Percentiles rank a stretch among this genome's conserved stretches.
Conservation (phyloP, 1,140 invertebrate species). For the Lerema accius region DNA sequence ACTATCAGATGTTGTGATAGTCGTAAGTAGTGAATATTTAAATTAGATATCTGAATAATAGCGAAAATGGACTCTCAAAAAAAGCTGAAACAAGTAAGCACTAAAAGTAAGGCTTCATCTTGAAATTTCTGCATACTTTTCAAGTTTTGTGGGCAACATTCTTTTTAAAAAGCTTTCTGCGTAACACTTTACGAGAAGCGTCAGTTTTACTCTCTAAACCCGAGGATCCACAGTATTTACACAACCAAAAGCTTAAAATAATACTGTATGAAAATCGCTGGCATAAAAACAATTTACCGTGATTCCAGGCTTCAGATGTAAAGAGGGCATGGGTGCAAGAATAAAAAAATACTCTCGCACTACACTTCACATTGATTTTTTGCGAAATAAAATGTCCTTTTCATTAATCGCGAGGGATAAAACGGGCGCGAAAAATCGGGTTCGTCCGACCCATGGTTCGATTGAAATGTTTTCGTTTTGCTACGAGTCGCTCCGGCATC, state of each 20-base stretch:
- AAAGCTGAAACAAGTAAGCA: too few species aligned
- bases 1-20: too few species aligned
- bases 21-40: too few species aligned
- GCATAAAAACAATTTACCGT: conserved; percentile 64
- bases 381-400: conserved; percentile 44
- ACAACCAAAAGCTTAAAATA: conserved; percentile 59
- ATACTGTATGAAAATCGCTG: conserved; percentile 41
- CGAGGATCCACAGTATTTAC: conserved; percentile 48
- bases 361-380: conserved; percentile 59
- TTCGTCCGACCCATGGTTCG: conserved; percentile 65
- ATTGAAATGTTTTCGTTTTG: conserved; percentile 69
- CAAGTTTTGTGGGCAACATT: too few species aligned
- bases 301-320: conserved; percentile 79
- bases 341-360: conserved; percentile 49
- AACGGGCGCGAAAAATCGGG: conserved; percentile 70
- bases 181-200: too few species aligned
- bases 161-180: too few species aligned
- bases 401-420: conserved; percentile 50
- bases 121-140: too few species aligned
- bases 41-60: too few species aligned
- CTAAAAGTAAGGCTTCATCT: too few species aligned
- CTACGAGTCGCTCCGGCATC: conserved; percentile 39
- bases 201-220: not conserved
- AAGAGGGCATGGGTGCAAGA: conserved; percentile 70
- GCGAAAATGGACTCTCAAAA: too few species aligned